Conservation (phyloP, 2,797 vertebrate genomes). For the Coreius guichenoti region DNA sequence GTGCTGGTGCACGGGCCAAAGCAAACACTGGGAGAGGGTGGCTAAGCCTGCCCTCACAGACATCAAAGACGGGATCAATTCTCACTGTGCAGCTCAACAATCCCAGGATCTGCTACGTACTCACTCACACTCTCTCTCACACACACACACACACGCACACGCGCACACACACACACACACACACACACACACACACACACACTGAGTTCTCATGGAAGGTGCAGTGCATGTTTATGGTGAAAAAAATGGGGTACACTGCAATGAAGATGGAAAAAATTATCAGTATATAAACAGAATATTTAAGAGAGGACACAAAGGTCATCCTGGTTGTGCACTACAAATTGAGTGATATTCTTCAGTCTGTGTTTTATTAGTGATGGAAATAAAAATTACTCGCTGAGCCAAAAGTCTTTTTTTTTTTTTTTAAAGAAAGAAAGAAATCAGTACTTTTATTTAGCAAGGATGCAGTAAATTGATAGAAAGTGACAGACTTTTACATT, state of each 20-base stretch:
- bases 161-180: conserved; percentile 39
- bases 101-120: conserved; percentile 11
- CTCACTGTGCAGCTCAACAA: conserved; percentile 51
- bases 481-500: background rate
- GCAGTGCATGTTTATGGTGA: background rate
- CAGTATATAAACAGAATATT: background rate
- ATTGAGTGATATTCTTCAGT: background rate
- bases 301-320: background rate
- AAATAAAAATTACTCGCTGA: background rate
- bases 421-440: background rate
- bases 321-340: background rate
- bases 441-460: background rate
- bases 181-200: background rate
- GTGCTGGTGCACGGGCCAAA: conserved; percentile 80
- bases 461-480: background rate
- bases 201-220: conserved; percentile 2
- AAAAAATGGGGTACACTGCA: background rate
- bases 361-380: background rate
- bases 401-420: background rate
- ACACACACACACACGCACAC: conserved; percentile 25
- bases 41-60: conserved; percentile 75
- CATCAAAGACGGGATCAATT: conserved; percentile 58
- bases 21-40: conserved; percentile 83
- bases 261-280: background rate
- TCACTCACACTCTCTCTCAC: background rate